A percentile compares a stretch with the other conserved stretches of the same genome.
These are phyloP conservation scores for Lasioglossum malachurum DNA, from an alignment of 2,888 invertebrate species.

Conservation along the genomic window DNA sequence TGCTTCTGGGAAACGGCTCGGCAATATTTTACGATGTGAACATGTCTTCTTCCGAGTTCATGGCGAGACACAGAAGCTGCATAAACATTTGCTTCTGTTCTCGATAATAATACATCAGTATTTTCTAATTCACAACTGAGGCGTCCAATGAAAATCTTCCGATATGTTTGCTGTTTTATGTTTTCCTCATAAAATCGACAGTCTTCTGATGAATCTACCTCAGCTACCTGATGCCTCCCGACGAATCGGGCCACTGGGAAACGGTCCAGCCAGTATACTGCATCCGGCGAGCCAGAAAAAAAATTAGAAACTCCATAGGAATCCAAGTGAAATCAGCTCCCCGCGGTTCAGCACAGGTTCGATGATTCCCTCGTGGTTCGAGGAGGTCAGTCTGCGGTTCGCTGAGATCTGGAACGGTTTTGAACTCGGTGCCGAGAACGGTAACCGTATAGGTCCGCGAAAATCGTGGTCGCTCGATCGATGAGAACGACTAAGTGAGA, in stretches of 20 bases:
- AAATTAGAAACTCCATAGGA: constrained; percentile 48
- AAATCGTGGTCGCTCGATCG: constrained; percentile 56
- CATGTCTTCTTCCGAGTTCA: neutral
- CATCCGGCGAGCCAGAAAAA: neutral
- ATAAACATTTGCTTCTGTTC: no score
- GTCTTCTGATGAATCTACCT: neutral
- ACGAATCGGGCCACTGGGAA: neutral
- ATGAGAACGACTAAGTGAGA: constrained; percentile 72
- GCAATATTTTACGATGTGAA: neutral
- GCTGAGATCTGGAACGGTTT: neutral
- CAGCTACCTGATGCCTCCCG: neutral
- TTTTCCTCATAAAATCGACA: neutral
- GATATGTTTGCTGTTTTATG: neutral
- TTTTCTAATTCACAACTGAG: no score
- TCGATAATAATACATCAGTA: no score
- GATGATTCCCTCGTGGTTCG: neutral
- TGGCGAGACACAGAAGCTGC: no score
- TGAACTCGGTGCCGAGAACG: neutral
- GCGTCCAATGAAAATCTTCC: neutral
- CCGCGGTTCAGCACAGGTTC: neutral
- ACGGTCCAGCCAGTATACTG: neutral
- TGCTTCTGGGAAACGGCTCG: neutral
- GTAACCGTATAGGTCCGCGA: neutral
- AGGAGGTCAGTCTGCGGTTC: constrained; percentile 14
- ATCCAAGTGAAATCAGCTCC: constrained; percentile 47